phyloP scores from a whole-genome alignment of 2,797 vertebrate species.

The Megaceryle alcyon region DNA sequence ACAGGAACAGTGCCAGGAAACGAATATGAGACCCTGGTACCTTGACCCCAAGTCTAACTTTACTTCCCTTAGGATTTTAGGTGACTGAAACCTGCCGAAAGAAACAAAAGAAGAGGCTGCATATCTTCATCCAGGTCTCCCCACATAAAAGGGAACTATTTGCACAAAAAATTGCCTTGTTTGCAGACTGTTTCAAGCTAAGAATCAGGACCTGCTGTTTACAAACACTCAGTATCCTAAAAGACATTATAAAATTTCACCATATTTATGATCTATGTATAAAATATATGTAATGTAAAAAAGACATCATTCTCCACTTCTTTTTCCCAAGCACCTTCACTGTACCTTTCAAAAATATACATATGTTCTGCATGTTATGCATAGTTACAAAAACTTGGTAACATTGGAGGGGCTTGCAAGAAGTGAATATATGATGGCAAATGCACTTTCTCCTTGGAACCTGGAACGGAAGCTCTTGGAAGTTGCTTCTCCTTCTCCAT shows the following conservation, averaged over 20 bases:
- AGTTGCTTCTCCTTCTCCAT: neutral
- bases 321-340: neutral
- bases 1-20: neutral
- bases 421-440: neutral
- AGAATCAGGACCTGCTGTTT: neutral
- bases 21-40: neutral
- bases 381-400: neutral
- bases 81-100: neutral
- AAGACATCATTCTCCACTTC: neutral
- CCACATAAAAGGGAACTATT: neutral
- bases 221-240: neutral
- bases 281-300: neutral
- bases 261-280: neutral
- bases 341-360: neutral
- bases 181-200: neutral
- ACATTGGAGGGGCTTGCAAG: neutral
- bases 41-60: neutral
- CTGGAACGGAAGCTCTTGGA: neutral
- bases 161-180: neutral
- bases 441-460: neutral
- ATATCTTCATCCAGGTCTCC: neutral
- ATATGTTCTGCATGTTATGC: neutral
- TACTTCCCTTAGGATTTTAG: conserved; percentile 20
- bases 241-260: neutral
- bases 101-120: neutral